These are phyloP conservation scores for Panthera leo DNA, from an alignment of 2,113 vertebrate species.

Conservation along the genomic window DNA sequence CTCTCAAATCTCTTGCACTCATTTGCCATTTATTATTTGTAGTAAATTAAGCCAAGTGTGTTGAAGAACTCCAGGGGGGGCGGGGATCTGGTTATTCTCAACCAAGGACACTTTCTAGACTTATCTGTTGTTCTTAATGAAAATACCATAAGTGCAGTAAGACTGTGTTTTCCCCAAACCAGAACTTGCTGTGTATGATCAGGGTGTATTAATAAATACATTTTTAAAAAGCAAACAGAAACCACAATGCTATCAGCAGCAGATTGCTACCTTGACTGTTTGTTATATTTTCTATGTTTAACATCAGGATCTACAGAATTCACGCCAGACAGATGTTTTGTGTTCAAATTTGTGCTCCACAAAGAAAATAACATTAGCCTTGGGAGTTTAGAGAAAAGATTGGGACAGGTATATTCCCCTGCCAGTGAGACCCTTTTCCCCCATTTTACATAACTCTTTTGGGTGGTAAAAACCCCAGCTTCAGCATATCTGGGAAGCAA, in stretches of 20 bases:
- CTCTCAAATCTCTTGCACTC: background rate
- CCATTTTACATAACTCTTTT: background rate
- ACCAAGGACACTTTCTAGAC: background rate
- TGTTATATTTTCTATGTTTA: background rate
- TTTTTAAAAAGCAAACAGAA: background rate
- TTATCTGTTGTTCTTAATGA: conserved; percentile 24
- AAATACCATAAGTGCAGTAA: background rate
- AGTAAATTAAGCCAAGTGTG: background rate
- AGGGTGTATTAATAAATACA: background rate
- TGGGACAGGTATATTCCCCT: background rate
- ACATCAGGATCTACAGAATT: background rate
- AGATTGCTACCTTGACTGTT: background rate
- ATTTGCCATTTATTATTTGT: conserved; percentile 25
- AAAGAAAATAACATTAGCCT: background rate
- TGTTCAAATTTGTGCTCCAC: background rate
- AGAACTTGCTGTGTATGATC: background rate
- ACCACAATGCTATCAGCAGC: background rate
- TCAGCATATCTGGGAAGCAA: conserved; percentile 7
- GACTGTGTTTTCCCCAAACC: background rate
- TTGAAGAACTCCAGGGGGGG: background rate
- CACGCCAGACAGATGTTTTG: background rate
- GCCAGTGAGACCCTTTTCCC: background rate
- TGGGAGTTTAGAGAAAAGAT: background rate
- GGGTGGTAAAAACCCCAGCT: background rate
- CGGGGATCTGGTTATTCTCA: background rate